Evolutionary conservation across 2,797 vertebrate genomes (phyloP), one percentile per base, ranked within the genome.

Genomic region (Danio aesculapii): DNA sequence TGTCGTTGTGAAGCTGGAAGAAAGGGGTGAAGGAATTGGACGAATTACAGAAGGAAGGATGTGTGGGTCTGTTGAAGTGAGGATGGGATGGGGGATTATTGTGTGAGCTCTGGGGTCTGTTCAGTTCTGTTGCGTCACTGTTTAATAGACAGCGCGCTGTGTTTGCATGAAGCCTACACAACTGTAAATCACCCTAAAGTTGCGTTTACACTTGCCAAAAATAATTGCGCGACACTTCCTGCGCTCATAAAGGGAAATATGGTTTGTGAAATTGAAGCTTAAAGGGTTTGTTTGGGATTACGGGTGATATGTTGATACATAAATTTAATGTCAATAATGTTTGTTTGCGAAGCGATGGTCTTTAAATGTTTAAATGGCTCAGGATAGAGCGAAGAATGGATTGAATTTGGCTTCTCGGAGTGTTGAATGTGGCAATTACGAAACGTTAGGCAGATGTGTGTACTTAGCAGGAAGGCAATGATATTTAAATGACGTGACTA

Each of bases 71-170:
- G 43, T 50, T 8, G 5, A 55, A 64, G 21, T 44, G 16, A 21
- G 7, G 21, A 62, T 12, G 46, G 41, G 1, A 30, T 30, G 30
- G 30, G 30, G 16, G 6, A 7, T 49, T 30, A 14, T 21, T 10
- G 47, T 85, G 83, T 72, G 81, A 80, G 80, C 71, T 81, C 30
- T 75, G 67, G 44, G 73, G 62, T 80, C 59, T 74, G 79, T 74
- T 83, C 17, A 17, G 64, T 16, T 30, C 30, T 30, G 76, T 53
- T 58, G 50, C 77, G 67, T 77, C 55, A 53, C 79, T 63, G 77
- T 81, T 57, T 80, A 66, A 19, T 43, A 16, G 63, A 69, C 44
- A 9, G 21, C 50, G 81, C 52, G 44, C 63, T 66, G 55, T 84
- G 73, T 83, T 70, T 70, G 69, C 43, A 70, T 47, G 53, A 16